Conservation (phyloP, 2,888 invertebrate species). For the Epistrophella euchroma region DNA sequence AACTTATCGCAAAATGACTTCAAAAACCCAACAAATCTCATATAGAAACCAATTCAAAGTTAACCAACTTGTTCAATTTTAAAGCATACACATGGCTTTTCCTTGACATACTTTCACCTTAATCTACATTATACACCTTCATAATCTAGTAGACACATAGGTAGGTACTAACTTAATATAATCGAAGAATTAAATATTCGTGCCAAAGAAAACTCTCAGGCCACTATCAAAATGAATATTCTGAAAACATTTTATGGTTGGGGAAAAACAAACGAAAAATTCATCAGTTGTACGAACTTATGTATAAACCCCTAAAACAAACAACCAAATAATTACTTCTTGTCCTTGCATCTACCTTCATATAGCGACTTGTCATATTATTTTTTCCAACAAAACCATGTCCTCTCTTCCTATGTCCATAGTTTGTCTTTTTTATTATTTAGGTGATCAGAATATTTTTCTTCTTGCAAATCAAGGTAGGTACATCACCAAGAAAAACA, state of each 20-base stretch:
- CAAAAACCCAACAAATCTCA: too few relatives aligned
- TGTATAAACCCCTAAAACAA: neutral
- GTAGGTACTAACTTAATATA: slow-evolving; percentile 40
- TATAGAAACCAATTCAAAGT: too few relatives aligned
- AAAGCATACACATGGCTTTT: too few relatives aligned
- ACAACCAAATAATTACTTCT: neutral
- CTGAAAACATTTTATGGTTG: slow-evolving; percentile 36
- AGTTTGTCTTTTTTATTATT: slow-evolving; percentile 37
- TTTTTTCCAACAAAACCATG: neutral
- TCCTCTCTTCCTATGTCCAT: neutral
- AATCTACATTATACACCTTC: neutral
- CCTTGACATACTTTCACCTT: neutral
- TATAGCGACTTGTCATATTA: neutral
- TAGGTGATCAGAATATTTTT: slow-evolving; percentile 48
- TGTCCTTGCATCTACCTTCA: neutral
- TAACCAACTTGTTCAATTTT: too few relatives aligned
- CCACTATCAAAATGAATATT: slow-evolving; percentile 52
- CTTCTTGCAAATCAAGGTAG: slow-evolving; percentile 18
- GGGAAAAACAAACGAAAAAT: neutral
- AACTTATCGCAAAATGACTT: too few relatives aligned
- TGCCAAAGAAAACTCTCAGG: slow-evolving; percentile 22
- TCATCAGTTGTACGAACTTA: neutral
- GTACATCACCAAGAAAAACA: slow-evolving; percentile 5
- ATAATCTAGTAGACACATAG: neutral
- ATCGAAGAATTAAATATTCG: slow-evolving; percentile 46